Percentiles rank a stretch among this genome's conserved stretches.
phyloP scores from a whole-genome alignment of 2,888 invertebrate genomes.

The Euplexia lucipara region DNA sequence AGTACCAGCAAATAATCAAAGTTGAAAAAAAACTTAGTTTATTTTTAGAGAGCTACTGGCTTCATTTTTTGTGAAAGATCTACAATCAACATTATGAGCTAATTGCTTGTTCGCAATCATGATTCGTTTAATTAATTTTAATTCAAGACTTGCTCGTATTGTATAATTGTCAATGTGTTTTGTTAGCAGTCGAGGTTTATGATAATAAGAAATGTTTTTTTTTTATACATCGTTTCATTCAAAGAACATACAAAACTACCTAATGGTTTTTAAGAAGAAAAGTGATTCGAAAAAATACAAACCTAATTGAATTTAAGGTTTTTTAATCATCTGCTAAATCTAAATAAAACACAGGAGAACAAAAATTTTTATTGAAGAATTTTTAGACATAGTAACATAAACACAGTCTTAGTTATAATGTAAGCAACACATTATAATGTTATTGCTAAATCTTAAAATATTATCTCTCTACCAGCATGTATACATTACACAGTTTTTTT shows the following conservation, averaged over 20 bases:
- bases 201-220: slow-evolving; percentile 26
- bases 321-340: slow-evolving; percentile 1
- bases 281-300: not conserved
- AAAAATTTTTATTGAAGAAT: slow-evolving; percentile 43
- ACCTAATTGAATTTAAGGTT: slow-evolving; percentile 10
- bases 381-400: slow-evolving; percentile 54
- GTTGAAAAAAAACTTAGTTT: slow-evolving; percentile 9
- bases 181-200: slow-evolving; percentile 16
- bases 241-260: no score
- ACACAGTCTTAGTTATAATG: slow-evolving; percentile 55
- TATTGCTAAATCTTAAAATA: slow-evolving; percentile 47
- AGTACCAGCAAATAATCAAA: slow-evolving; percentile 10
- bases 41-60: slow-evolving; percentile 22
- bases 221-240: slow-evolving; percentile 16
- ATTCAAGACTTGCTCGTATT: slow-evolving; percentile 48
- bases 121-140: slow-evolving; percentile 39
- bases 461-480: slow-evolving; percentile 18
- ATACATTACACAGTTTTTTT: slow-evolving; percentile 39
- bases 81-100: slow-evolving; percentile 29
- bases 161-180: slow-evolving; percentile 43
- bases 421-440: slow-evolving; percentile 57
- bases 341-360: slow-evolving; percentile 55
- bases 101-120: slow-evolving; percentile 46
- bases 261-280: not conserved
- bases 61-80: slow-evolving; percentile 41